A percentile compares a stretch with the other conserved stretches of the same genome.
Conservation (phyloP, 2,888 invertebrate species). For the Drosophila kambysellisi region DNA sequence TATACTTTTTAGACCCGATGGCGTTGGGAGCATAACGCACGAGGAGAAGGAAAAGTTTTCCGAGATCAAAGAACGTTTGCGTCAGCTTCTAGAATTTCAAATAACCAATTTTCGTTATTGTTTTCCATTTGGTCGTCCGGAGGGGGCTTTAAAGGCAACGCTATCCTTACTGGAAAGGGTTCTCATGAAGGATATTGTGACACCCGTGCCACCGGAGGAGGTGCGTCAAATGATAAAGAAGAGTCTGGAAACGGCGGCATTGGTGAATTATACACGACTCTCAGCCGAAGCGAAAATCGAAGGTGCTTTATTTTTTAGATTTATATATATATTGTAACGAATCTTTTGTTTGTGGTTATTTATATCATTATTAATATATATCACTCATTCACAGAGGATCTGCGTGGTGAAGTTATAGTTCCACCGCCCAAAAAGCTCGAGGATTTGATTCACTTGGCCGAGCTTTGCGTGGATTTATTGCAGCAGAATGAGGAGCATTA, state of each 20-base stretch:
- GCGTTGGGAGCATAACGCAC: conserved; percentile 98
- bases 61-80: conserved; percentile 97
- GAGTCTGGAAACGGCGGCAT: conserved; percentile 98
- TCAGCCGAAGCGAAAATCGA: conserved; percentile 99
- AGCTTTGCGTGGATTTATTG: conserved; percentile 98
- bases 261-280: conserved; percentile 98
- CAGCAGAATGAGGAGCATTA: conserved; percentile 99
- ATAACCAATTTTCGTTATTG: conserved; percentile 99
- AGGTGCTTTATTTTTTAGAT: conserved; percentile 87
- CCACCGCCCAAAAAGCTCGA: conserved; percentile 96
- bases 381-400: conserved; percentile 88
- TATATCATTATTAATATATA: neutral
- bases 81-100: conserved; percentile 97
- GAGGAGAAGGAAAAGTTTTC: conserved; percentile 99
- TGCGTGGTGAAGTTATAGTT: conserved; percentile 92
- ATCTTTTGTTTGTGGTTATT: no score
- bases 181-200: conserved; percentile 99
- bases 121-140: conserved; percentile 99
- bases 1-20: conserved; percentile 92
- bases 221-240: conserved; percentile 98
- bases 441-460: conserved; percentile 98
- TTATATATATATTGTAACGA: no score
- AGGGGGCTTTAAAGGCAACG: conserved; percentile 98
- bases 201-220: conserved; percentile 98
- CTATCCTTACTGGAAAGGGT: conserved; percentile 98